Percentiles rank a stretch among this genome's conserved stretches.
phyloP scores from a whole-genome alignment of 30 jellyfish, hydroid and myxozoan genomes.

The Phacellophora camtschatica region DNA sequence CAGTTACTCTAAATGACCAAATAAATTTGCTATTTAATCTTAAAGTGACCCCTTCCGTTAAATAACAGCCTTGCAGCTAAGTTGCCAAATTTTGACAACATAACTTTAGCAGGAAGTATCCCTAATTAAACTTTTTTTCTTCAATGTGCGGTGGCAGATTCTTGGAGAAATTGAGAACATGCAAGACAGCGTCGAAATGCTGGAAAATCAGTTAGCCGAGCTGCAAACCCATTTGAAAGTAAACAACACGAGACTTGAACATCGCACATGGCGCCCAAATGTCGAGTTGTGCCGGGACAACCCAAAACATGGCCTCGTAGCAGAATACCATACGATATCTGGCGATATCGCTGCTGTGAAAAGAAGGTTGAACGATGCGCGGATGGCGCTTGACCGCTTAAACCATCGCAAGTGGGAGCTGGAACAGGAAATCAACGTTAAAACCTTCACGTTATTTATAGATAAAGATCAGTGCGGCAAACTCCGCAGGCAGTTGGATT shows the following conservation, averaged over 20 bases:
- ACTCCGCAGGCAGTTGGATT: slow-evolving; percentile 65
- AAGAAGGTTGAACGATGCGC: slow-evolving; percentile 63
- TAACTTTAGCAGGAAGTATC: no score
- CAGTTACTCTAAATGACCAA: no score
- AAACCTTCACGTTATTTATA: slow-evolving; percentile 58
- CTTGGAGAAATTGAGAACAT: slow-evolving; percentile 59
- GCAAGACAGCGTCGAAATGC: slow-evolving; percentile 64
- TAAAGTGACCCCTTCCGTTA: no score
- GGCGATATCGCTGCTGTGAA: slow-evolving; percentile 68
- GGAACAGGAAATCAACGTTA: slow-evolving; percentile 67
- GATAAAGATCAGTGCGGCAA: slow-evolving; percentile 72
- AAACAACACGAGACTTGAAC: slow-evolving; percentile 70
- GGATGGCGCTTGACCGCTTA: slow-evolving; percentile 63
- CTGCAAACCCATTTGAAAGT: slow-evolving; percentile 62
- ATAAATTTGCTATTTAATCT: no score
- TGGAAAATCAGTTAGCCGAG: slow-evolving; percentile 48
- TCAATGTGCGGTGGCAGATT: background rate
- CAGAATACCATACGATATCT: slow-evolving; percentile 53
- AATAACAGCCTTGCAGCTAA: no score
- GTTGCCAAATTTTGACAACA: no score
- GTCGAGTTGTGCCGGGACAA: slow-evolving; percentile 65
- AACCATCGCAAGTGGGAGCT: slow-evolving; percentile 66
- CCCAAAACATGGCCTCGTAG: slow-evolving; percentile 70
- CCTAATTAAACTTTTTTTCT: background rate
- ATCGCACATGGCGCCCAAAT: slow-evolving; percentile 72